phyloP scores from a whole-genome alignment of 2,113 vertebrate genomes.

The Brachyhypopomus occidentalis region DNA sequence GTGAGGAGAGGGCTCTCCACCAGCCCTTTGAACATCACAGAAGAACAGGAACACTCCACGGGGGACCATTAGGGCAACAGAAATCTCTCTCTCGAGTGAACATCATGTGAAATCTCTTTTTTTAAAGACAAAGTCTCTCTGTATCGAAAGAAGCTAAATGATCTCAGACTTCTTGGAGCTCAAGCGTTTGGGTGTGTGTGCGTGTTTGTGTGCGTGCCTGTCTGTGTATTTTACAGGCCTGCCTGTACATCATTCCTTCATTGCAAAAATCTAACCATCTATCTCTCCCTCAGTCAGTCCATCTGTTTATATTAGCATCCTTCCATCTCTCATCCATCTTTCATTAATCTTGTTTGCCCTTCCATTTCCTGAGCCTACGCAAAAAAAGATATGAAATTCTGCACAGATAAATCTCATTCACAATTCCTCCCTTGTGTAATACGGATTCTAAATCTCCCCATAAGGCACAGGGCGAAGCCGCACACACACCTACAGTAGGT shows the following conservation, averaged over 20 bases:
- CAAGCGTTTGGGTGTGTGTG: conserved; percentile 22
- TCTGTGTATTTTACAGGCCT: not conserved
- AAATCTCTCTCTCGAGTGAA: not conserved
- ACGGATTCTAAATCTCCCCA: conserved; percentile 42
- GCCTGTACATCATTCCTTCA: conserved; percentile 35
- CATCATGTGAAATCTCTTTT: too few relatives aligned
- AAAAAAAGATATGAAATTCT: conserved; percentile 26
- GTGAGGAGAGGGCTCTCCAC: not conserved
- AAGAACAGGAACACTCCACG: not conserved
- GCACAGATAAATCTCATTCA: conserved; percentile 46
- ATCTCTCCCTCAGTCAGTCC: conserved; percentile 25
- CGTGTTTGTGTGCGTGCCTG: conserved; percentile 10
- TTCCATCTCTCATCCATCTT: conserved; percentile 32
- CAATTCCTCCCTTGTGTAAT: conserved; percentile 31
- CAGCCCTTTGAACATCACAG: not conserved
- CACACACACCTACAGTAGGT: conserved; percentile 2
- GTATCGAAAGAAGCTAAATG: too few relatives aligned
- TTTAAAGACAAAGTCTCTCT: too few relatives aligned
- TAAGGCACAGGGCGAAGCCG: conserved; percentile 26
- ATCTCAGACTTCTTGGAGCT: too few relatives aligned
- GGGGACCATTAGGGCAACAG: not conserved
- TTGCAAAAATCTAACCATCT: conserved; percentile 30
- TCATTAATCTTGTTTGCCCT: conserved; percentile 29
- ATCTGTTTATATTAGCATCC: conserved; percentile 39
- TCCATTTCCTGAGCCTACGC: not conserved